Evolutionary conservation across 1,140 invertebrate species (phyloP), one percentile per base, ranked within the genome.

Genomic region (Colletes gigas): DNA sequence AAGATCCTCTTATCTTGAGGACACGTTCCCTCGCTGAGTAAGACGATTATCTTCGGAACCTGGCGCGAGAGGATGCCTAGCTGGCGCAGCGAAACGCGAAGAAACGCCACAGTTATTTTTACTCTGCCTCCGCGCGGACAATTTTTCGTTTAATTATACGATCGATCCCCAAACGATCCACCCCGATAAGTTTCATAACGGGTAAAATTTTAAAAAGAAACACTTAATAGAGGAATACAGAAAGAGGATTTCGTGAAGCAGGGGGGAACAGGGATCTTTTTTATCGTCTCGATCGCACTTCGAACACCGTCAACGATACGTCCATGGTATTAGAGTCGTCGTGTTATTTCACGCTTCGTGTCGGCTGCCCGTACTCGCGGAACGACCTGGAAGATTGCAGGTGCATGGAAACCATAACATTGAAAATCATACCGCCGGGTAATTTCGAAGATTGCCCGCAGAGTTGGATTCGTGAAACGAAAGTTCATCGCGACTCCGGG

Each of bases 21-120:
- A 86, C 70, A 77, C 72, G 71, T 83, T 83, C 59, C 50, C 59
- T 55, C 70, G 65, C 6, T 17, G 50, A 63, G 67, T 82, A 85
- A 86, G 75, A 86, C 75, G 84, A 86, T 86, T 86, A 85, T 82
- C 73, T 86, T 86, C 62, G 59, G 30, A 78, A 62, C 74, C 66
- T 78, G 21, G 69, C 66, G 50, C 50, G 76, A 65, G 72, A 71
- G 63, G 55, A 59, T 3, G 50, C 50, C 50, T 50, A 50, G 19
- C 62, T 41, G 12, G 54, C 68, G 44, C 54, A 52, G 44, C 60
- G 41, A 59, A 62, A 69, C 68, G 14, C 68, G 59, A 82, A 71
- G 63, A 71, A 30, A 59, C 54, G 41, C 5, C 9, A 50, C 66
- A 52, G 19, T 79, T 75, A 81, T 76, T 73, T 54, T 54, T 14